Base-by-base conservation (phyloP, 2,113 vertebrate species). In the Sporophila hypoxantha region DNA sequence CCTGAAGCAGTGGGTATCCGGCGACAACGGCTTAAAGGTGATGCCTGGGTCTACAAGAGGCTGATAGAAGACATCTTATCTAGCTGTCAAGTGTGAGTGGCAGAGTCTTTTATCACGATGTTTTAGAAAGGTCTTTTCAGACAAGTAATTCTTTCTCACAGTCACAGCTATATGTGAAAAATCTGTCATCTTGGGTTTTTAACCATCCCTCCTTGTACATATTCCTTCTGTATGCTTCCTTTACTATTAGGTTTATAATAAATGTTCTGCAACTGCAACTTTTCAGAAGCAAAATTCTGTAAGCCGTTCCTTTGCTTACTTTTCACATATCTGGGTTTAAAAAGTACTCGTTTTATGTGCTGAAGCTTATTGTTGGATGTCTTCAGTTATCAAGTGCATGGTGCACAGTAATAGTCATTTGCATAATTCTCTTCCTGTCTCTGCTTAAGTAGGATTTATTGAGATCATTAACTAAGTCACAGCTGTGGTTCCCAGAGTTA, bases 21-120 rank as follows among this genome's bases (percentile, higher is more conserved):
- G 26, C 97, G 98, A 25, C 98, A 99, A 75, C 94, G 98, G 78
- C 97, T 99, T 56, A 99, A 98, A 92, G 99, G 99, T 18, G 99
- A 99, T 23, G 98, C 98, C 49, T 99, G 99, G 99, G 97, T 99
- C 79, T 99, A 99, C 95, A 99, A 99, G 92, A 97, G 98, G 78
- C 97, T 99, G 88, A 97, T 99, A 85, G 99, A 99, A 94, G 98
- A 98, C 89, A 97, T 99, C 85, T 96, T 99, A 21, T 98, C 98
- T 44, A 96, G 97, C 90, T 98, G 96, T 94, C 96, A 96, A 11
- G 93, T 98, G 55, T 98, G 94, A 94, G 18, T 49, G 80, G 39
- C 76, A 87, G 42, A 62, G 56, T 32, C 77, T 66, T 89, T 83
- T 69, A 85, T 82, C 69, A 14, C 7, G 6, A 41, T 29, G 81